Percentiles rank a stretch among this genome's conserved stretches.
Evolutionary conservation across 2,113 vertebrate species (phyloP).

Genomic region (Ciconia stormi): DNA sequence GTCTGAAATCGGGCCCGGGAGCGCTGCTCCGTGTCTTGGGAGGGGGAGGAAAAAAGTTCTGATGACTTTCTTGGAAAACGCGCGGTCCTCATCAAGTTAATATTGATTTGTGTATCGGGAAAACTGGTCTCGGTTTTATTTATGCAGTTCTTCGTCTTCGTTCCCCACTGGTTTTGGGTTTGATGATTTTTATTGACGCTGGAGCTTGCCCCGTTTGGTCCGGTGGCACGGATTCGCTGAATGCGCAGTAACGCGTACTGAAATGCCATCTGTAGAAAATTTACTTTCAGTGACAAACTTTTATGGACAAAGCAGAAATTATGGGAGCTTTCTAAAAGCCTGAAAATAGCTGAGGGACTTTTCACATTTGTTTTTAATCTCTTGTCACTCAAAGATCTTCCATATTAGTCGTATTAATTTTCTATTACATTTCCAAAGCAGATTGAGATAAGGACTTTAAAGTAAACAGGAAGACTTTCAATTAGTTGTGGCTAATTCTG

Average conservation of each 20-base stretch:
- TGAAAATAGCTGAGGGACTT: background rate
- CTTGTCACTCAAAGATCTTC: slow-evolving; percentile 8
- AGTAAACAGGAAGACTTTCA: slow-evolving; percentile 81
- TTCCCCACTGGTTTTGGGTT: background rate
- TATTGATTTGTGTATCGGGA: background rate
- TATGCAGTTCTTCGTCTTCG: rapidly evolving
- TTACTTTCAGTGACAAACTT: background rate
- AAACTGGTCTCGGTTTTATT: background rate
- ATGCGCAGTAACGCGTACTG: too few species aligned
- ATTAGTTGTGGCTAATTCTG: slow-evolving; percentile 86
- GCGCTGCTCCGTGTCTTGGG: background rate
- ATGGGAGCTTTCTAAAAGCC: background rate
- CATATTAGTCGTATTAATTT: slow-evolving; percentile 59
- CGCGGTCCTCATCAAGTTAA: background rate
- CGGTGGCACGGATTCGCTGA: rapidly evolving
- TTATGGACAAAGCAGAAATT: background rate
- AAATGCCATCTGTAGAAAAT: background rate
- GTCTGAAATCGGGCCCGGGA: background rate
- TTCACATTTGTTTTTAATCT: slow-evolving; percentile 43
- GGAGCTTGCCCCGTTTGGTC: background rate
- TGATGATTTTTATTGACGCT: rapidly evolving
- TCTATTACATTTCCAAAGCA: slow-evolving; percentile 62
- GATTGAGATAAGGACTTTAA: slow-evolving; percentile 75
- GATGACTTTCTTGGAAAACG: background rate
- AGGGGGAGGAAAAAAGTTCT: background rate